Conservation (phyloP, 2,797 vertebrate genomes). For the Paramormyrops hopkinsi region DNA sequence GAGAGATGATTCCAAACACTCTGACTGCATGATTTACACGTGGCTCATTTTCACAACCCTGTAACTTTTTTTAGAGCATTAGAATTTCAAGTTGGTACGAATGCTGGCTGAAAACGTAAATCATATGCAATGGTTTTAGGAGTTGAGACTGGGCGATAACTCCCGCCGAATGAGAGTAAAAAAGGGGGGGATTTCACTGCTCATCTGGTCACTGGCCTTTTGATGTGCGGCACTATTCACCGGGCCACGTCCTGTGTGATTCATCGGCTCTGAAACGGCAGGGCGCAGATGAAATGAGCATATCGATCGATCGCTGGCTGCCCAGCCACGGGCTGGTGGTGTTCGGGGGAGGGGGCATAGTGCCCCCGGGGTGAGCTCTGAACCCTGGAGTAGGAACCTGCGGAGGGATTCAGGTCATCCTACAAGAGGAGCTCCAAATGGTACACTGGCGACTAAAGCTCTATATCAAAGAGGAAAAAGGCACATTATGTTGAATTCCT, state of each 20-base stretch:
- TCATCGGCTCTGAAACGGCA: neutral
- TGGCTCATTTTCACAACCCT: neutral
- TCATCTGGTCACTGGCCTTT: neutral
- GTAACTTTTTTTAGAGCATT: neutral
- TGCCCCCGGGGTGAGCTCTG: neutral
- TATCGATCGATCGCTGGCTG: constrained; percentile 22
- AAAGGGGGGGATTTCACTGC: neutral
- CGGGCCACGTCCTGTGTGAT: neutral
- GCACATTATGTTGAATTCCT: neutral
- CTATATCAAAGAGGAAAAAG: neutral
- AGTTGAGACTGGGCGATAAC: neutral
- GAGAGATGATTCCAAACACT: neutral
- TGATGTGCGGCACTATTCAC: neutral
- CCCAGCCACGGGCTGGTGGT: neutral
- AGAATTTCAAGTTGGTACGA: neutral
- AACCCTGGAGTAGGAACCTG: neutral
- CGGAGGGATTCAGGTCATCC: neutral
- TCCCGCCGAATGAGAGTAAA: neutral
- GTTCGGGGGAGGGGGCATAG: neutral
- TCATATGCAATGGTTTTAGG: neutral
- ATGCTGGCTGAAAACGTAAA: neutral
- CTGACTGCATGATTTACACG: neutral
- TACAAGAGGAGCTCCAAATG: neutral
- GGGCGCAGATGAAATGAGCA: constrained; percentile 23
- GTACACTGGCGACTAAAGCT: neutral